phyloP scores from a whole-genome alignment of 2,797 vertebrate species.

The Alcedo atthis region DNA sequence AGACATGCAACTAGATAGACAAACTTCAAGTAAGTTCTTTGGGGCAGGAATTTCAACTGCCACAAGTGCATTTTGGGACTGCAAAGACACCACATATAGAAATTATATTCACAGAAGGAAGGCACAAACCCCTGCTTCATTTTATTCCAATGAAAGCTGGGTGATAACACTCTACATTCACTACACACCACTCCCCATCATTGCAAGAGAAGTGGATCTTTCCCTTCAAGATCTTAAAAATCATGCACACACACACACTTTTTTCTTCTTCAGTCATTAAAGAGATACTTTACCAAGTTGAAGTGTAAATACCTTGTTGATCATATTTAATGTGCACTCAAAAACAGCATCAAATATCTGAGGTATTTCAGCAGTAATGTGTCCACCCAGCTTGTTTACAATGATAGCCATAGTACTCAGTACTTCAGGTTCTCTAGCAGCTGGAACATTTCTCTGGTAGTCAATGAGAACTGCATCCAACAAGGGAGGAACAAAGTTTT shows the following conservation, averaged over 20 bases:
- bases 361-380: constrained; percentile 97
- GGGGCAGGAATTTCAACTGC: neutral
- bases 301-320: constrained; percentile 88
- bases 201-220: neutral
- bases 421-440: constrained; percentile 95
- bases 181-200: neutral
- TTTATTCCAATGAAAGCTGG: neutral
- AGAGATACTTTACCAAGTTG: neutral
- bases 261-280: neutral
- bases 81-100: fast-evolving
- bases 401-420: constrained; percentile 99
- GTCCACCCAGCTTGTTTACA: constrained; percentile 94
- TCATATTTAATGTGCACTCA: constrained; percentile 98
- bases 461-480: constrained; percentile 97
- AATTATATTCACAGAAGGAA: neutral
- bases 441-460: constrained; percentile 97
- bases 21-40: fast-evolving
- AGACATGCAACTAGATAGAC: neutral
- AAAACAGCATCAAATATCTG: constrained; percentile 99
- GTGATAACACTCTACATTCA: neutral
- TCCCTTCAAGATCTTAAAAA: neutral
- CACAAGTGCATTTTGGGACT: neutral
- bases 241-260: too few relatives aligned
- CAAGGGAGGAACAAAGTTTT: constrained; percentile 96
- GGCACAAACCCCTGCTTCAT: neutral